Base-by-base conservation (phyloP, 2,888 invertebrate genomes). In the Stenodera caucasica region DNA sequence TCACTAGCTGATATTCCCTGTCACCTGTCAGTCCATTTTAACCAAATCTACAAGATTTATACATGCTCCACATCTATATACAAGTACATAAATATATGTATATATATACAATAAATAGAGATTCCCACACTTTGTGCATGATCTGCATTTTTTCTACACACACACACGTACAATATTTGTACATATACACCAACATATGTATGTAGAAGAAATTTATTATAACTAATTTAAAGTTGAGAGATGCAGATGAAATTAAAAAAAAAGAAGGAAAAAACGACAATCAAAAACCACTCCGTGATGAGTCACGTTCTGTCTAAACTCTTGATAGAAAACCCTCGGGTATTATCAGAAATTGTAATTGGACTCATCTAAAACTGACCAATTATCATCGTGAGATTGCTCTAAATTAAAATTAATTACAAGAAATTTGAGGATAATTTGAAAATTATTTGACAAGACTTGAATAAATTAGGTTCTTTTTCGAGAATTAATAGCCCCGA, bases 11-110 rank as follows among this genome's bases (percentile, higher is more conserved):
- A 67, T 67, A 65, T 55, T 29, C n/a, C 60, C 57, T 65, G 65
- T 65, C 67, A 67, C 56, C 65, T 64, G 68, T 70, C 65, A 64
- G 57, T 64, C 60, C 51, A 54, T 54, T 51, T 32, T 51, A 30
- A 32, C 51, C 37, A 32, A 32, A 51, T 32, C 29, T 51, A 30
- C 50, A 26, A 50, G 30, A 50, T 30, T 51, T 30, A 26, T 40
- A 18, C 18, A 40, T 18, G 18, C 18, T n/a, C n/a, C n/a, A n/a
- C n/a, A n/a, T n/a, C 8, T 18, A 18, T 18, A 18, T 8, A 37
- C 37, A 15, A 1, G 6, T 37, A 37, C 37, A 9, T 33, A n/a
- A n/a, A 9, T 30, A 30, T 12, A 5, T 35, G 5, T 14, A n/a
- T 33, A 35, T 30, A 33, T n/a, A n/a, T 14, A 15, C 8, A 40